Percentiles rank a stretch among this genome's conserved stretches.
These are phyloP conservation scores for Melanargia galathea DNA, from an alignment of 2,888 invertebrate genomes.

Conservation along the genomic window DNA sequence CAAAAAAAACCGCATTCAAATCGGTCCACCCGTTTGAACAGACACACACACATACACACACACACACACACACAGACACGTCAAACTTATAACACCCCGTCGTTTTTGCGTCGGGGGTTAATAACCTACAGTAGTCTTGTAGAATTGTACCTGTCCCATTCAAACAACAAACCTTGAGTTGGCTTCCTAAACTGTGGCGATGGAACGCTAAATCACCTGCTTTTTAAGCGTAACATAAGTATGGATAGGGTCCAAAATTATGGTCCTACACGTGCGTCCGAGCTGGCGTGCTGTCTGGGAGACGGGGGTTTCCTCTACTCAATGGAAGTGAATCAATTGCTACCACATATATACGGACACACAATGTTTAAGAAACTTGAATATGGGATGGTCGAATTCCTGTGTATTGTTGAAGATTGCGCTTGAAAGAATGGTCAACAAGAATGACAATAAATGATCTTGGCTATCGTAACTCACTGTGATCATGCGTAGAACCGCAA, in stretches of 20 bases:
- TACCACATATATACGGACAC: neutral
- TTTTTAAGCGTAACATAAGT: conserved; percentile 34
- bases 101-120: no score
- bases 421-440: neutral
- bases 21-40: no score
- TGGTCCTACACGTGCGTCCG: conserved; percentile 64
- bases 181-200: neutral
- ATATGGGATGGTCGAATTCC: neutral
- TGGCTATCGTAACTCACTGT: no score
- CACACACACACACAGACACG: no score
- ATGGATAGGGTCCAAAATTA: conserved; percentile 76
- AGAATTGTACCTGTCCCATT: neutral
- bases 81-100: no score
- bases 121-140: neutral
- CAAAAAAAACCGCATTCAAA: no score
- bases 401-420: neutral
- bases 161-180: neutral
- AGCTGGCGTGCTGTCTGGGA: conserved; percentile 66
- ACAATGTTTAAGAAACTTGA: neutral
- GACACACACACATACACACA: no score
- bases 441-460: no score
- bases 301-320: conserved; percentile 51
- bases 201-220: neutral
- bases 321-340: conserved; percentile 40
- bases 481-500: no score